Conservation (phyloP, 2,113 vertebrate genomes). For the Alligator sinensis region DNA sequence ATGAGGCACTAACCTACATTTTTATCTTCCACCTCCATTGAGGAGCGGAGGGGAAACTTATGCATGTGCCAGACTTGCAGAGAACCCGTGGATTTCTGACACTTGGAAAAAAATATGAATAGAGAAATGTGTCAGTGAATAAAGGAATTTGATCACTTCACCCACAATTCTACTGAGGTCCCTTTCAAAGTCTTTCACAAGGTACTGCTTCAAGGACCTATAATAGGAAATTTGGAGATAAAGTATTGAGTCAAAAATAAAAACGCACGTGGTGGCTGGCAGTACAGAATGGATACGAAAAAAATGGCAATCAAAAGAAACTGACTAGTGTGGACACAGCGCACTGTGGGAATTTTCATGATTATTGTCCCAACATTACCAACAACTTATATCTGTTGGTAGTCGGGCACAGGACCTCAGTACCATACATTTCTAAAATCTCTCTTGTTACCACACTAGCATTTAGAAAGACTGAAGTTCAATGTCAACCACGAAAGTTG, state of each 20-base stretch:
- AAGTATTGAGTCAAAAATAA: background rate
- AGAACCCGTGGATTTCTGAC: background rate
- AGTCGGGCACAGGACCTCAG: background rate
- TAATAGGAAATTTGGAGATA: background rate
- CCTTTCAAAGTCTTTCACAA: background rate
- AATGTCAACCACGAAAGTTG: background rate
- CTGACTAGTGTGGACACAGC: background rate
- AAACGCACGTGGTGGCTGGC: background rate
- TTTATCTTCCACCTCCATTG: background rate
- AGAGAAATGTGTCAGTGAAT: background rate
- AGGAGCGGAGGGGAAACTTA: background rate
- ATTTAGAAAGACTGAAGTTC: background rate
- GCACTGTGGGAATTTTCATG: background rate
- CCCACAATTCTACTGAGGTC: background rate
- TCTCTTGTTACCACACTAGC: background rate
- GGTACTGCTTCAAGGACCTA: background rate
- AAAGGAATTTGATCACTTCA: background rate
- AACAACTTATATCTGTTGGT: background rate
- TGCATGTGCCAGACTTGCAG: no score
- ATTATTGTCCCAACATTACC: background rate
- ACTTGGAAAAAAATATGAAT: background rate
- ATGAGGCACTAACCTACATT: background rate
- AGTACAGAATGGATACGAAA: background rate
- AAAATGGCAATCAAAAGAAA: background rate
- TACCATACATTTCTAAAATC: background rate